Evolutionary conservation across 2,113 vertebrate species (phyloP).

Genomic region (Alethe diademata): DNA sequence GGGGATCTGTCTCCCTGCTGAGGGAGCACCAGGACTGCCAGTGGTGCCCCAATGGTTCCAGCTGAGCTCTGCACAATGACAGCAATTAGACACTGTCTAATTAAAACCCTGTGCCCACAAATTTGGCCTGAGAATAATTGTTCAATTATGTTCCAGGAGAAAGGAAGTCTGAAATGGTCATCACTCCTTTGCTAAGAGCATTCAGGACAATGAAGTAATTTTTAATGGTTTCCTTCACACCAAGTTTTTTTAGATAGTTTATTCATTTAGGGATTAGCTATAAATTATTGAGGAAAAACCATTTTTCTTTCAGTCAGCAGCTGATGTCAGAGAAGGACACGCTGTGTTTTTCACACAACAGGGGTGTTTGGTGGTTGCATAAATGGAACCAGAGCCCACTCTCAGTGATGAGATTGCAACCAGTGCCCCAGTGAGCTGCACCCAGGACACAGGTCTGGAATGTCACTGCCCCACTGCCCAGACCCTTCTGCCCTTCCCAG

Average conservation of each 20-base stretch:
- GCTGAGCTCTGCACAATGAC: background rate
- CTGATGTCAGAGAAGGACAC: background rate
- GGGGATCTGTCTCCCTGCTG: background rate
- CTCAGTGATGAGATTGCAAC: background rate
- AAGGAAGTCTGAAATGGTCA: background rate
- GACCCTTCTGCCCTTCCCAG: background rate
- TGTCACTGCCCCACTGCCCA: background rate
- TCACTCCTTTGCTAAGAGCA: background rate
- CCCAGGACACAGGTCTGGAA: background rate
- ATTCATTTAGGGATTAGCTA: background rate
- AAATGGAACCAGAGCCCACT: background rate
- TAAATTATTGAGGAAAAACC: background rate
- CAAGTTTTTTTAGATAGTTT: background rate
- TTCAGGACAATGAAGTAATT: background rate
- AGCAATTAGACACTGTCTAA: background rate
- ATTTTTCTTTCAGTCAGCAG: background rate
- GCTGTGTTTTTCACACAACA: background rate
- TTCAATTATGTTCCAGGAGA: background rate
- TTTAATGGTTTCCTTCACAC: background rate
- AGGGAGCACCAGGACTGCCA: background rate
- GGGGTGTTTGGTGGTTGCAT: background rate
- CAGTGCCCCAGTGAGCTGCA: background rate
- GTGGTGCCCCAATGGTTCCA: background rate
- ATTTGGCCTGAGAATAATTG: background rate
- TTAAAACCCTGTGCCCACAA: background rate